Base-by-base conservation (phyloP, 2,888 invertebrate species). In the Yponomeuta malinellus region DNA sequence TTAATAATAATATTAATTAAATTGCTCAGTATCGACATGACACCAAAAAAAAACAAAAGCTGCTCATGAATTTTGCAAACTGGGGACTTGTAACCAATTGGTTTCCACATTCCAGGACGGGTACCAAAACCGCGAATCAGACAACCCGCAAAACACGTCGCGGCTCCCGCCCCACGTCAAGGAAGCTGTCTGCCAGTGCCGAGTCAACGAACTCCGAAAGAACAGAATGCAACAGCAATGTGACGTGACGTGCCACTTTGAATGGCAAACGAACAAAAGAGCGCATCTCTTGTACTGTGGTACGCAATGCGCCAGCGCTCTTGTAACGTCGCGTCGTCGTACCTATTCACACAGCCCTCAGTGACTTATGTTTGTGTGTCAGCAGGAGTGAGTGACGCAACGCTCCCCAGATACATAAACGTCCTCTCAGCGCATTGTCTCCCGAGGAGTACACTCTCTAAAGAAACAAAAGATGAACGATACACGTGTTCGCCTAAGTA, bases 261-360 rank as follows among this genome's bases (percentile, higher is more conserved):
- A 90, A 91, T 90, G 83, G 85, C 84, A 82, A 82, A 83, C 82
- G 81, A 84, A 91, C 90, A 90, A 90, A 88, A 83, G 84, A 78
- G 77, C 78, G 78, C 82, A 83, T 83, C 84, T 84, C 81, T 59
- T 80, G 81, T 80, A 76, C 72, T 70, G 70, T 69, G n/a, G 43
- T 43, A 43, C 64, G 29, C 64, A 31, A 23, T 64, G 64, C 29
- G n/a, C 29, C 64, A 31, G n/a, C 64, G 64, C 52, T 59, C 52
- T 59, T 15, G 52, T 59, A 59, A 12, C 52, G 33, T 33, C 33
- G 8, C 63, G 65, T 12, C 65, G 67, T 33, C 48, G 68, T 70
- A 71, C 76, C 81, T 83, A 81, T 83, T 83, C 84, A 84, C 79
- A 76, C 80, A 77, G 78, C 78, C 79, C 78, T 69, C 77, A 31